Base-by-base conservation (phyloP, 1,140 invertebrate genomes). In the Drosophila grimshawi region DNA sequence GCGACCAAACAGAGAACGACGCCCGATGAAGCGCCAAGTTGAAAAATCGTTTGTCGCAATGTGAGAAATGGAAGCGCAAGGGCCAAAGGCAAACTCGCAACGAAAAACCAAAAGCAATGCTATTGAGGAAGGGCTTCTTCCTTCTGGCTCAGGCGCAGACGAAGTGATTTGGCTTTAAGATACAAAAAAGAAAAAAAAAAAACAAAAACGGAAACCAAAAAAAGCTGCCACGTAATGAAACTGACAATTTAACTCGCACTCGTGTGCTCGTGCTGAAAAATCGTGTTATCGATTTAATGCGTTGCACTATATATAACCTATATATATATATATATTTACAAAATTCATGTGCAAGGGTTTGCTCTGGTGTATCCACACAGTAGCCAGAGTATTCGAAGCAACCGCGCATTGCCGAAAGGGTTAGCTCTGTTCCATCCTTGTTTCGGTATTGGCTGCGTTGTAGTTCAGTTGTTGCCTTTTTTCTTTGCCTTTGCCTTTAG, bases 211-310 rank as follows among this genome's bases (percentile, higher is more conserved):
- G 30, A 8, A 60, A 49, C 19, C 39, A 53, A 55, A 43, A 81
- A 78, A 78, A 72, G 62, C 81, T 76, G 81, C 80, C 85, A 89
- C 78, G 85, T 89, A 89, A 89, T 89, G 85, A 89, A 89, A 89
- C 85, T 89, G 85, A 89, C 85, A 89, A 89, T 89, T 89, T 89
- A 89, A 89, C 85, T 85, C 78, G 70, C 71, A 70, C 64, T 71
- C 53, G 72, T 83, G 65, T 79, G 69, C 72, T 85, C 80, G 80
- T 90, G 86, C 71, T 89, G 86, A 89, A 90, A 89, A 89, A 89
- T 89, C 81, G 76, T 89, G 85, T 90, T 89, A 89, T 89, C 86
- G 85, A 89, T 89, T 89, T 89, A 90, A 90, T 90, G 86, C 80
- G 85, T 81, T 70, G 33, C 83, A 64, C 45, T 57, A 59, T 19